Evolutionary conservation across 2,888 invertebrate genomes (phyloP), one percentile per base, ranked within the genome.

Genomic region (Eilema griseolum): DNA sequence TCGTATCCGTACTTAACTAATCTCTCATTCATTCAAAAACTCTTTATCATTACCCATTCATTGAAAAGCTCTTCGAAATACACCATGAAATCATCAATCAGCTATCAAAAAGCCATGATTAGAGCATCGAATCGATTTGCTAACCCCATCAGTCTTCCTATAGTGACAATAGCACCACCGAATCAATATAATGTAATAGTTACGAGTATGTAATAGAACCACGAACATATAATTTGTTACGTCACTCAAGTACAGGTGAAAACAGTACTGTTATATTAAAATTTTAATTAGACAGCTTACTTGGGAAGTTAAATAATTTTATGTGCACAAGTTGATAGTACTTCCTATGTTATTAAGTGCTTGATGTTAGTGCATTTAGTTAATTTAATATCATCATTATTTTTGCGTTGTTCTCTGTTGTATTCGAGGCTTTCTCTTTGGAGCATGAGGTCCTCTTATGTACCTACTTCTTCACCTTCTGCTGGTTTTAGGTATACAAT

Each of bases 121-220:
- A 71, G 61, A 61, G n/a, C 61, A 61, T 69, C 33, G 61, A 72
- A 74, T 78, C 20, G 46, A 81, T 81, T 73, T 28, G 67, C 69
- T 74, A 37, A 20, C 23, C 14, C 46, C 52, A 66, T 71, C 67
- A 69, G 69, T 72, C 26, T 64, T 33, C 56, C 61, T 52, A 60
- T 57, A 37, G 68, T 61, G 69, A 69, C 68, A 71, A 71, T 52
- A 26, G 65, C 61, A 24, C 61, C 72, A 67, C 31, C 11, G 31
- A 60, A 63, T 71, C 46, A 56, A 67, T 72, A 68, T 62, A 70
- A 66, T 61, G 67, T 46, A 64, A 59, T 24, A 63, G 11, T 80
- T 79, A 73, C 76, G 67, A 76, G 59, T 72, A 56, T 11, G 61
- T 12, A 73, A n/a, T n/a, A 67, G 41, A 62, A 26, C 61, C 59